A percentile compares a stretch with the other conserved stretches of the same genome.
These are phyloP conservation scores for Pharmacophagus antenor DNA, from an alignment of 2,888 invertebrate species.

Conservation along the genomic window DNA sequence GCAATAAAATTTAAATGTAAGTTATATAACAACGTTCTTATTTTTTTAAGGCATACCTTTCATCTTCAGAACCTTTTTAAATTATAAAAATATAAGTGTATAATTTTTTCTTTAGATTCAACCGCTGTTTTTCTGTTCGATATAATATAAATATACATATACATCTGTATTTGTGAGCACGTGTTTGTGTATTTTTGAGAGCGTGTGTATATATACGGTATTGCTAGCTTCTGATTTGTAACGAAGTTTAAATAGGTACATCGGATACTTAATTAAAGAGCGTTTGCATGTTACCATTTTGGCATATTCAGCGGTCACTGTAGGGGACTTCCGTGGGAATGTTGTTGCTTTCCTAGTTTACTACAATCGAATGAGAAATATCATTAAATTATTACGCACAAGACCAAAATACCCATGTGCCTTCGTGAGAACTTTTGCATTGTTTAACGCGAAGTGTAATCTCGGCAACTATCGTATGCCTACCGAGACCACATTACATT, in stretches of 20 bases:
- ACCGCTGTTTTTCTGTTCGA: too few relatives aligned
- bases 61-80: too few relatives aligned
- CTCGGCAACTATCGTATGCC: conserved; percentile 43
- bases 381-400: conserved; percentile 63
- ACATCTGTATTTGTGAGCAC: too few relatives aligned
- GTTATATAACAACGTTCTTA: too few relatives aligned
- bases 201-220: too few relatives aligned
- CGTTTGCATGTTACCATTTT: conserved; percentile 15
- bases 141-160: too few relatives aligned
- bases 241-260: not conserved
- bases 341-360: conserved; percentile 51
- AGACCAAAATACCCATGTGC: conserved; percentile 69
- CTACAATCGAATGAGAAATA: conserved; percentile 62
- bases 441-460: conserved; percentile 67
- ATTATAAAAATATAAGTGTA: too few relatives aligned
- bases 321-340: conserved; percentile 55
- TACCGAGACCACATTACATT: not conserved
- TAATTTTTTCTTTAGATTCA: too few relatives aligned
- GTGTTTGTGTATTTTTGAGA: too few relatives aligned
- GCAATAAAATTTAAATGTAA: too few relatives aligned
- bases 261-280: conserved; percentile 9
- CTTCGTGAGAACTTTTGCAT: conserved; percentile 67
- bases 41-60: too few relatives aligned
- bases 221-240: too few relatives aligned
- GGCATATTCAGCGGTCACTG: conserved; percentile 20